These are phyloP conservation scores for Caenorhabditis afra DNA, from an alignment of 2,888 invertebrate species.

Conservation along the genomic window DNA sequence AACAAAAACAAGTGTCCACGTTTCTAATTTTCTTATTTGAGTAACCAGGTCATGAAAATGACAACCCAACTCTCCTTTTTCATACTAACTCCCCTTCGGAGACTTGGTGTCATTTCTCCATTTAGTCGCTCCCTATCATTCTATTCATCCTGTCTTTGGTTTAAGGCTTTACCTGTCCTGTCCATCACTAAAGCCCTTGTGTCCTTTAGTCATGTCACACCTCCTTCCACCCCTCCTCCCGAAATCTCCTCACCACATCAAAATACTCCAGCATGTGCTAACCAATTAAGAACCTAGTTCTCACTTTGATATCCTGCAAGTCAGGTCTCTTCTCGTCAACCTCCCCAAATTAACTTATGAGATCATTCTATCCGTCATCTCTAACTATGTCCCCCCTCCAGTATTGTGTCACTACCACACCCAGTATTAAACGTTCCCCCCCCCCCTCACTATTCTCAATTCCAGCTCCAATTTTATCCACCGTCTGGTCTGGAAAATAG, in stretches of 20 bases:
- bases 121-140: neutral
- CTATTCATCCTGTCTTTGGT: constrained; percentile 41
- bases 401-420: neutral
- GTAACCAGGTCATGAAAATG: constrained; percentile 56
- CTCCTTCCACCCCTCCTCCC: neutral
- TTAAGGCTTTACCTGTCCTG: constrained; percentile 48
- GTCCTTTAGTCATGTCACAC: constrained; percentile 43
- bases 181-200: constrained; percentile 10
- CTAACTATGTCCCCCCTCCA: too few relatives aligned
- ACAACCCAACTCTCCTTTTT: constrained; percentile 15
- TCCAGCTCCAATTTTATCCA: neutral
- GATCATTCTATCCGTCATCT: neutral
- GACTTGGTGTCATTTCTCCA: constrained; percentile 18
- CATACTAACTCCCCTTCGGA: constrained; percentile 27
- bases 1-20: constrained; percentile 18
- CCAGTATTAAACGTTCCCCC: neutral
- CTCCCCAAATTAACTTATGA: neutral
- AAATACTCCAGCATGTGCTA: neutral
- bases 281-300: too few relatives aligned
- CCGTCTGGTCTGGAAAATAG: neutral
- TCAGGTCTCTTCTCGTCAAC: too few relatives aligned
- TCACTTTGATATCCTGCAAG: too few relatives aligned
- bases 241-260: neutral
- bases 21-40: constrained; percentile 8
- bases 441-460: neutral